Conservation (phyloP, 64 coral and sea anemone species). For the Actinia equina region DNA sequence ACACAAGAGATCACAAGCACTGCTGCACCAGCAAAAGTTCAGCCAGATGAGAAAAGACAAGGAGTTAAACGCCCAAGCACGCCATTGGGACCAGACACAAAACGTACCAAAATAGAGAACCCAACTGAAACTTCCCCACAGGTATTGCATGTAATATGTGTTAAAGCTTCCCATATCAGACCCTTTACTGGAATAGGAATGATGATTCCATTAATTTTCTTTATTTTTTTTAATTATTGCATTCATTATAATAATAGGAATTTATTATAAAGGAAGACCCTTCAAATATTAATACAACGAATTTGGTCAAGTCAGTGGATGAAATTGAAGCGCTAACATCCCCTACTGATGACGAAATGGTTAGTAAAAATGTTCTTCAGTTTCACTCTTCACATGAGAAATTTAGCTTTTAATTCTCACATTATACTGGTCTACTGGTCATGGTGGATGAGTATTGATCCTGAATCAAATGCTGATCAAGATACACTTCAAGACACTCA, state of each 20-base stretch:
- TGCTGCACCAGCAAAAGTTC: background rate
- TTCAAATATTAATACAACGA: background rate
- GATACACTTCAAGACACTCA: no score
- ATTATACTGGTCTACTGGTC: no score
- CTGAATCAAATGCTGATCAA: no score
- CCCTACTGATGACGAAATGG: background rate
- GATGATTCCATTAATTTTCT: no score
- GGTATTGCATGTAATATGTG: background rate
- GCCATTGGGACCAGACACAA: background rate
- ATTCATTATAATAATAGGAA: background rate
- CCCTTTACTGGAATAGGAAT: no score
- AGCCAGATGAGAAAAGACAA: background rate
- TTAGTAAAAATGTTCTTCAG: background rate
- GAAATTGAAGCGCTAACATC: background rate
- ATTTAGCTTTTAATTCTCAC: no score
- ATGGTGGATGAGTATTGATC: no score
- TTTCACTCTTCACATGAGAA: no score
- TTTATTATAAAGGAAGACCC: background rate
- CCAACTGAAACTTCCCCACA: background rate
- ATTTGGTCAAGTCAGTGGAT: background rate
- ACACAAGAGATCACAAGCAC: background rate
- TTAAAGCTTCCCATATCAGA: no score
- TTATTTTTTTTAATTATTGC: no score
- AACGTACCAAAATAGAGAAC: background rate
- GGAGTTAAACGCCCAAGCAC: constrained; percentile 16